A percentile compares a stretch with the other conserved stretches of the same genome.
Evolutionary conservation across 2,797 vertebrate species (phyloP).

Genomic region (Myotis pilosus): DNA sequence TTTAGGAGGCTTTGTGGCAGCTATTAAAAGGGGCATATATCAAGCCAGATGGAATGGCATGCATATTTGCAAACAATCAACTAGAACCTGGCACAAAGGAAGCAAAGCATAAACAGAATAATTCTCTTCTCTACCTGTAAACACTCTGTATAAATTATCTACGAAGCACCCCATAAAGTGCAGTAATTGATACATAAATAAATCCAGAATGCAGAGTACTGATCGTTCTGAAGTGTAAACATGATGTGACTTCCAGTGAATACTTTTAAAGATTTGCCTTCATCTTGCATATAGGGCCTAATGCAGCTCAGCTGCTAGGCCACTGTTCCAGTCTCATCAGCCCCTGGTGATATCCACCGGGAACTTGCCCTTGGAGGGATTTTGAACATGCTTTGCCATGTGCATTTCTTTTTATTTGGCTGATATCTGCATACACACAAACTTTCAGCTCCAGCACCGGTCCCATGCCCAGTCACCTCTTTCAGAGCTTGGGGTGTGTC

Average conservation of each 20-base stretch:
- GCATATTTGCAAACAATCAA: background rate
- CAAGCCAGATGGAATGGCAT: background rate
- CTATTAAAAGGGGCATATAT: background rate
- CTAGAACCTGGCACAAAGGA: background rate
- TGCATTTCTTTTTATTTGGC: background rate
- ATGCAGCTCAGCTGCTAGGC: rapidly evolving
- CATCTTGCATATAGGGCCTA: background rate
- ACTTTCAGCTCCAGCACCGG: background rate
- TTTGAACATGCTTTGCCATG: background rate
- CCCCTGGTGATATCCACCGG: rapidly evolving
- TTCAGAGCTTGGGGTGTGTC: background rate
- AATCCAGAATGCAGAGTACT: background rate
- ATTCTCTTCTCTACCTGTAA: background rate
- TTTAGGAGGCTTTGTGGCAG: background rate
- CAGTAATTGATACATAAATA: background rate
- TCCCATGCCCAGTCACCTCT: rapidly evolving
- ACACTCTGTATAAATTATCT: background rate
- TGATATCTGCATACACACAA: background rate
- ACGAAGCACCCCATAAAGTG: background rate
- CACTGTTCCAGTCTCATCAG: background rate
- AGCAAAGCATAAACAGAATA: background rate
- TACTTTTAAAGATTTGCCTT: background rate
- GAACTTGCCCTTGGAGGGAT: background rate
- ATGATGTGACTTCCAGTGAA: background rate
- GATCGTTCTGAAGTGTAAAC: background rate